Base-by-base conservation (phyloP, 2,888 invertebrate species). In the Electrophaes corylata region DNA sequence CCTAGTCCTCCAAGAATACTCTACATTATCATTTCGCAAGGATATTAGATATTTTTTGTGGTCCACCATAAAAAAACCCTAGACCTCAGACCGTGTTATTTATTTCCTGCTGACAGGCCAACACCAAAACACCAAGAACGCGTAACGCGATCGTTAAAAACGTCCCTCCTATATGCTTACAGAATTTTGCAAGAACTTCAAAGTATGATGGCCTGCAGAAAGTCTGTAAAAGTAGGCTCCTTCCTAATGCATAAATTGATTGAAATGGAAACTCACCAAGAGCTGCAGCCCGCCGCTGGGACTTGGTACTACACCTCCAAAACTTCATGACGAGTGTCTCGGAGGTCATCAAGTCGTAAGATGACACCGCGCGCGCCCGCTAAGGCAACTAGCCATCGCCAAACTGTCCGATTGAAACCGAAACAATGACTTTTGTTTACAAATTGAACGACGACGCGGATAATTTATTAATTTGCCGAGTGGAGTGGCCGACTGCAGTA, bases 341-440 rank as follows among this genome's bases (percentile, higher is more conserved):
- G 56, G 50, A 73, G 75, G 77, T 78, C 75, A 76, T 62, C 64
- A 66, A 73, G 64, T 61, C 56, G 65, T 64, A 53, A 79, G 79
- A 79, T 80, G 79, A 70, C 75, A 76, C 75, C 71, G 69, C 75
- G 74, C 81, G 79, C 86, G 82, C 78, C 82, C 85, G 83, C 75
- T 73, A 78, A 82, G 80, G 73, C 83, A 83, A 83, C 81, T 78
- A 57, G 81, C 76, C 81, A 83, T 84, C 82, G 84, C 80, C 79
- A 72, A 81, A 91, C 90, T 91, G 88, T 66, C 85, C 84, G 83
- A 76, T 78, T 74, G 81, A 61, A 74, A 75, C 71, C 83, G 88
- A 88, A 89, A 91, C 90, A 91, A 91, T 89, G 90, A 85, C 77
- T 91, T 90, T 88, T 91, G 91, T 91, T 91, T 91, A 88, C 86